Base-by-base conservation (phyloP, 2,113 vertebrate species). In the Heteronetta atricapilla region DNA sequence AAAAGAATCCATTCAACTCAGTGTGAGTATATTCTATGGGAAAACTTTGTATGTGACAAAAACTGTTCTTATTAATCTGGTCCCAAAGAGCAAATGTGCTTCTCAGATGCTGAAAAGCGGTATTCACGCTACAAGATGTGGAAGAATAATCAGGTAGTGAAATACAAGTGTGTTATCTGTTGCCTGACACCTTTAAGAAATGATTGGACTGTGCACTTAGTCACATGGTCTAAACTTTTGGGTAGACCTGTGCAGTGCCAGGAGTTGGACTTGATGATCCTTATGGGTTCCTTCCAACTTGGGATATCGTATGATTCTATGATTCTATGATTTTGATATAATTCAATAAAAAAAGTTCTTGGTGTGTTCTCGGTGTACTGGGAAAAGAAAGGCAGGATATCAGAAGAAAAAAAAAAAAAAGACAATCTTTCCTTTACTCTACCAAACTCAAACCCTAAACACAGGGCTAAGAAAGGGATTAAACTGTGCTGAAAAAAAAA, bases 61-160 rank as follows among this genome's bases (percentile, higher is more conserved):
- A 26, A 90, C 31, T 6, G 20, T 38, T 84, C 85, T 56, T 48
- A 82, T 46, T 46, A 55, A 60, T 50, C 58, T 75, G 40, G 29
- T 10, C 26, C 16, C 6, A 55, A 19, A 75, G 50, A 72, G 10
- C 42, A 56, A 44, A 94, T 62, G 53, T 29, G 5, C 14, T 20
- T 87, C 26, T 89, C 75, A 79, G 46, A 94, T 25, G 17, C 18
- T 33, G 28, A 94, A 96, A 82, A 91, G 22, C 15, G 60, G 6
- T 21, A 6, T 14, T 69, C 15, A 28, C 25, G 93, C 84, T 21
- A 23, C 36, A 93, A 86, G 10, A 19, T 60, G 5, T 25, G 89
- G 69, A 93, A 91, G 69, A 94, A 74, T 18, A 86, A 46, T 76
- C 74, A 92, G 75, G 91, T 90, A 79, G 75, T n/a, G 92, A 94